Evolutionary conservation across 2,888 invertebrate genomes (phyloP).

Genomic region (Drosophila picticornis): DNA sequence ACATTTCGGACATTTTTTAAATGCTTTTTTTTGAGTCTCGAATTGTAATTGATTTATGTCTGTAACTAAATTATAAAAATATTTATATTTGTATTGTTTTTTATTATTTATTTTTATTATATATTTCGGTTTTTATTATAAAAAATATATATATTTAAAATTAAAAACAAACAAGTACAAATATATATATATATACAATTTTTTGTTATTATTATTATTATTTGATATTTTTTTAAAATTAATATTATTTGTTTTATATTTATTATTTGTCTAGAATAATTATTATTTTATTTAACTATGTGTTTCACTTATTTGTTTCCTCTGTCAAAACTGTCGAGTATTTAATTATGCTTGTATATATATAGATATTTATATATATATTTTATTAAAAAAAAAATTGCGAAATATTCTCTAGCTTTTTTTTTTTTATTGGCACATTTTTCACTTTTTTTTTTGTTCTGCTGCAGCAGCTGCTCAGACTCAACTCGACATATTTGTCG

Average conservation of each 20-base stretch:
- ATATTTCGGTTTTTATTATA: background rate
- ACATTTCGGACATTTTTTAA: constrained; percentile 9
- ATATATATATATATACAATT: background rate
- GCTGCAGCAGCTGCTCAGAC: constrained; percentile 50
- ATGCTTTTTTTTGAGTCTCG: background rate
- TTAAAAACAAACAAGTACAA: background rate
- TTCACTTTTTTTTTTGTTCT: constrained; percentile 11
- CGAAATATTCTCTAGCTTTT: constrained; percentile 43
- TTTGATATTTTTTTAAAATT: background rate
- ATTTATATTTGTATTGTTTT: background rate
- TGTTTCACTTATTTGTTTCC: background rate
- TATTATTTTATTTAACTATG: background rate
- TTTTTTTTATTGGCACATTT: constrained; percentile 63
- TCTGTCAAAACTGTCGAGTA: constrained; percentile 21
- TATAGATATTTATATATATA: constrained; percentile 13
- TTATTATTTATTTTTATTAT: background rate
- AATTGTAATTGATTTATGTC: constrained; percentile 1
- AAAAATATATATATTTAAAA: too few species aligned
- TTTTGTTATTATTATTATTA: background rate
- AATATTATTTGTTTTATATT: background rate
- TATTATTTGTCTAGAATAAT: background rate
- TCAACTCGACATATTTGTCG: constrained; percentile 52
- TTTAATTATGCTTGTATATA: background rate
- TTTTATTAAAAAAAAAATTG: constrained; percentile 49
- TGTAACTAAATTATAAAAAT: background rate